phyloP scores from a whole-genome alignment of 2,113 vertebrate genomes.

The Xiphophorus hellerii region DNA sequence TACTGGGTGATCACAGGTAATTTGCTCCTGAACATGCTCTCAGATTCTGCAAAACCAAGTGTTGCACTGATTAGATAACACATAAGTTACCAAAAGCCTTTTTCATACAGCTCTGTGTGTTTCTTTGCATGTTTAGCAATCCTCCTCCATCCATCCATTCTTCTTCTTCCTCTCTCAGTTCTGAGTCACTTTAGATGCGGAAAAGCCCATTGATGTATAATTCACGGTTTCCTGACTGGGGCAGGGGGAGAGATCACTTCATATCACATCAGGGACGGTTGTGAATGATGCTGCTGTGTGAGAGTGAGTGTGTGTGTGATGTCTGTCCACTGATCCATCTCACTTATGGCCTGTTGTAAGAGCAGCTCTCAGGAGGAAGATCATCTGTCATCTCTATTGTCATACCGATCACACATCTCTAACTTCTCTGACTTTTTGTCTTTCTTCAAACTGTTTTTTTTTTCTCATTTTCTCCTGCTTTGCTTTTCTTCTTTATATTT shows the following conservation, averaged over 20 bases:
- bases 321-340: constrained; percentile 20
- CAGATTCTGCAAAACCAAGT: constrained; percentile 34
- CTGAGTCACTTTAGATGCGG: constrained; percentile 33
- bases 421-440: background rate
- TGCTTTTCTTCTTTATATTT: constrained; percentile 3
- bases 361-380: constrained; percentile 8
- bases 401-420: constrained; percentile 20
- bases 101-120: constrained; percentile 23
- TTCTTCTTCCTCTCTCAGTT: background rate
- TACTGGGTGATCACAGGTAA: constrained; percentile 98
- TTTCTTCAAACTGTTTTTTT: background rate
- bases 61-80: constrained; percentile 50
- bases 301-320: constrained; percentile 25
- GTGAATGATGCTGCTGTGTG: constrained; percentile 48
- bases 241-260: constrained; percentile 56
- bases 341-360: constrained; percentile 25
- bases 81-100: constrained; percentile 53
- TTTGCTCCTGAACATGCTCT: background rate
- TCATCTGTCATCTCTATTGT: constrained; percentile 5
- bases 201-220: constrained; percentile 68
- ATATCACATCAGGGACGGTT: constrained; percentile 51
- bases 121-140: background rate
- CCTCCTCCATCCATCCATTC: background rate
- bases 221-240: constrained; percentile 63
- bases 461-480: background rate